These are phyloP conservation scores for Aphelocoma californica DNA, from an alignment of 2,797 vertebrate genomes.

Conservation along the genomic window DNA sequence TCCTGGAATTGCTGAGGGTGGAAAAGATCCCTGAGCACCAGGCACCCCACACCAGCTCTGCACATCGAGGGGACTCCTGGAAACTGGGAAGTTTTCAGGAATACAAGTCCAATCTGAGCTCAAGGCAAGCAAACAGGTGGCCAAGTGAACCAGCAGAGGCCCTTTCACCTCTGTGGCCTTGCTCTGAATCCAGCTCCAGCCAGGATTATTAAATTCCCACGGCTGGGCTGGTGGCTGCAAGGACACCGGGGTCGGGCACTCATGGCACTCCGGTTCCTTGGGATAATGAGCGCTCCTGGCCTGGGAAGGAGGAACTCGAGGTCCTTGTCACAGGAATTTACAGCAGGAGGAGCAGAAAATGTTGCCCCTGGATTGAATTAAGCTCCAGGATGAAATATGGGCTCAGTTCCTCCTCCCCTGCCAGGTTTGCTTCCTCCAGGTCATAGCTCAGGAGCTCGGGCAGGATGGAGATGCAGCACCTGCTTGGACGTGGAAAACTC, in stretches of 20 bases:
- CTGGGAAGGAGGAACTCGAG: background rate
- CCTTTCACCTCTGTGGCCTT: slow-evolving; percentile 35
- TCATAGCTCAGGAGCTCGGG: background rate
- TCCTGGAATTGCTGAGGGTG: background rate
- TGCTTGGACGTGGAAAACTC: background rate
- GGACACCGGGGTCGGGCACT: background rate
- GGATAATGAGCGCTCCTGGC: background rate
- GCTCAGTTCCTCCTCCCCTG: background rate
- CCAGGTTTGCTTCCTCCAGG: background rate
- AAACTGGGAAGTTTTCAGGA: background rate
- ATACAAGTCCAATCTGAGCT: slow-evolving; percentile 22
- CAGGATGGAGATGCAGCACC: background rate
- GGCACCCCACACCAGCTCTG: background rate
- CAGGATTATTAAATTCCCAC: slow-evolving; percentile 51
- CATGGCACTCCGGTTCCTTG: background rate
- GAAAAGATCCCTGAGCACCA: background rate
- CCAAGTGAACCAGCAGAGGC: slow-evolving; percentile 38
- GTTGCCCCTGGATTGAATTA: slow-evolving; percentile 51
- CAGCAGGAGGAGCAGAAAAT: background rate
- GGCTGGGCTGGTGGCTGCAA: background rate
- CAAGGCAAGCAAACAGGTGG: slow-evolving; percentile 65
- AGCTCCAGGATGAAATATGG: background rate
- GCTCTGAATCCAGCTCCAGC: background rate
- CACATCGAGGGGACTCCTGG: background rate
- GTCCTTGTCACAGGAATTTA: background rate